Percentiles rank a stretch among this genome's conserved stretches.
phyloP scores from a whole-genome alignment of 2,888 invertebrate genomes.

The Orchestes rusci region DNA sequence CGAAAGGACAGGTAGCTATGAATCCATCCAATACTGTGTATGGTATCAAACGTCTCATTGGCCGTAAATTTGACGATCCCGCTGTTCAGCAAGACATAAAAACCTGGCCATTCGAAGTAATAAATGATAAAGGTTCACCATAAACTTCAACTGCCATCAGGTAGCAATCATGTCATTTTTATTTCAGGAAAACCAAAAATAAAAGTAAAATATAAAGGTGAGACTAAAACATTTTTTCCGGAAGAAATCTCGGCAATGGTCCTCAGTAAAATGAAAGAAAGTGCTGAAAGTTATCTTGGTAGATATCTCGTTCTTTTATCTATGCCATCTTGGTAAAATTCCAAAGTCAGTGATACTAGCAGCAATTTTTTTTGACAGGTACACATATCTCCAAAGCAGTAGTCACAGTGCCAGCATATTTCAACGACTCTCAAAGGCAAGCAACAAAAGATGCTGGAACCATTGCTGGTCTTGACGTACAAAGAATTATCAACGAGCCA shows the following conservation, averaged over 20 bases:
- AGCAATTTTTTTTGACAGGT: no score
- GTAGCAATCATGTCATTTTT: no score
- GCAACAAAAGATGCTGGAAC: constrained; percentile 63
- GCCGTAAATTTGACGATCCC: constrained; percentile 56
- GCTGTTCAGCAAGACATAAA: constrained; percentile 58
- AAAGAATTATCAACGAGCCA: constrained; percentile 60
- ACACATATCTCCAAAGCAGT: constrained; percentile 47
- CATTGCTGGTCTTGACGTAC: constrained; percentile 55
- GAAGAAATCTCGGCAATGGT: constrained; percentile 54
- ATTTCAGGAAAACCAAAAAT: constrained; percentile 24
- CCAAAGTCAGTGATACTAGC: no score
- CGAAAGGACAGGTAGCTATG: constrained; percentile 41
- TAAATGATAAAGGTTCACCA: constrained; percentile 42
- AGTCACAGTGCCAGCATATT: constrained; percentile 56
- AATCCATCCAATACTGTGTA: constrained; percentile 50
- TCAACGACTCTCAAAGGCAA: constrained; percentile 60
- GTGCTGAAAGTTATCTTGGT: constrained; percentile 45
- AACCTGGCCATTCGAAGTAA: constrained; percentile 56
- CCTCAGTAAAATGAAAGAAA: constrained; percentile 53
- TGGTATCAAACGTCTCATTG: constrained; percentile 57
- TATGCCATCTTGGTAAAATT: no score
- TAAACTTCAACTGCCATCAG: no score
- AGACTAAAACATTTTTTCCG: constrained; percentile 44
- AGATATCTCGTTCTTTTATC: no score
- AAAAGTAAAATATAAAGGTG: constrained; percentile 41